Evolutionary conservation across 2,888 invertebrate genomes (phyloP).

Genomic region (Drosophila prostipennis): DNA sequence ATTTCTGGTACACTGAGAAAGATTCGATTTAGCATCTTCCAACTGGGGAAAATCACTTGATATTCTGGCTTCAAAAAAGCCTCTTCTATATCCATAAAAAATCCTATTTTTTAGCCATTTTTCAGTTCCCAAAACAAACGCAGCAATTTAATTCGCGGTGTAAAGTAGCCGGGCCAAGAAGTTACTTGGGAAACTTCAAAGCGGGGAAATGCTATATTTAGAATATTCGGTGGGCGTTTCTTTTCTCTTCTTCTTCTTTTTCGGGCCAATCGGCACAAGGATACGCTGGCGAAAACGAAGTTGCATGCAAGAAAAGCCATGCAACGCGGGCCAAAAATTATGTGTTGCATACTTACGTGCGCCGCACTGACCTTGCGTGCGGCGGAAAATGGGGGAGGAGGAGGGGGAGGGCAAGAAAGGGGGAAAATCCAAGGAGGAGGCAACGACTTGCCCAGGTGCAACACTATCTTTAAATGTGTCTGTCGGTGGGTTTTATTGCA

Average conservation of each 20-base stretch:
- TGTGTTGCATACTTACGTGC: conserved; percentile 76
- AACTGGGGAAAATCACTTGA: no score
- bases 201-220: conserved; percentile 56
- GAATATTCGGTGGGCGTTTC: conserved; percentile 36
- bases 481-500: conserved; percentile 65
- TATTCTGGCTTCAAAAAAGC: no score
- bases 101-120: no score
- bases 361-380: conserved; percentile 75
- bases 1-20: conserved; percentile 3
- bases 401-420: no score
- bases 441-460: conserved; percentile 31
- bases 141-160: background rate
- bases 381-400: conserved; percentile 2
- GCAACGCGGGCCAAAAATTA: conserved; percentile 59
- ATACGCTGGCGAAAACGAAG: conserved; percentile 62
- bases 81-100: no score
- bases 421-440: background rate
- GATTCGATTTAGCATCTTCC: background rate
- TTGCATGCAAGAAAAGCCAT: conserved; percentile 64
- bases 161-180: background rate
- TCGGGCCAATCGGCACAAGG: conserved; percentile 62
- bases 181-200: conserved; percentile 12
- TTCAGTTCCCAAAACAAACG: background rate
- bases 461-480: conserved; percentile 23
- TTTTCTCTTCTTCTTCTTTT: conserved; percentile 10